Evolutionary conservation across 2,797 vertebrate genomes (phyloP), one percentile per base, ranked within the genome.

Genomic region (Naso thynnoides): DNA sequence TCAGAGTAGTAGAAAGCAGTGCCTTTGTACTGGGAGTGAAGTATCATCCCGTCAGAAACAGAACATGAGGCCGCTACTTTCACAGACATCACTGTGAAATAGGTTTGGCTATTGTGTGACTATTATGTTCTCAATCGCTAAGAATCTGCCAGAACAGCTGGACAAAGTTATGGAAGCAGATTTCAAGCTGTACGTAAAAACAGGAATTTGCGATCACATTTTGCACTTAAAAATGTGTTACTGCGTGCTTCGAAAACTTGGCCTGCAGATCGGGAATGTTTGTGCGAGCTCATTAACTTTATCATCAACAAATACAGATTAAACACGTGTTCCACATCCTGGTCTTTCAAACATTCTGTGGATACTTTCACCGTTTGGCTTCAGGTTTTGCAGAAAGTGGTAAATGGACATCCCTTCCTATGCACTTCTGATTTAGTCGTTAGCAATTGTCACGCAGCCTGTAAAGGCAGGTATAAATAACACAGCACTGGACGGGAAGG

Each of bases 381-480:
- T 75, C 65, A 67, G 78, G 42, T 70, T 57, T 58, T 70, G 41
- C 29, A 63, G 33, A 69, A 60, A 59, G 33, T 14, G 3, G 18
- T 38, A 8, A 18, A 48, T 45, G 54, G 29, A 76, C 59, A 73
- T 78, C 59, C 41, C 56, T 16, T 67, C 27, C 56, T 23, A 2
- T 57, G 42, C 41, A 67, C 66, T 26, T 83, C 67, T 84, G 88
- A 90, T 76, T 76, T 80, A 86, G 73, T 36, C 55, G 18, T 75
- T 65, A 69, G 77, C 15, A 59, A 52, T 38, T 80, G 89, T 85
- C 76, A 84, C 2, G 29, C 68, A 60, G 78, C 55, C 56, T 72
- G 31, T 27, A 61, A 78, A 76, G 71, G 71, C 44, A 78, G 76
- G 84, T 76, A 86, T 91, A 92, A 94, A 94, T 93, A 93, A 92